Conservation (phyloP, 2,888 invertebrate species). For the Esperia sulphurella region DNA sequence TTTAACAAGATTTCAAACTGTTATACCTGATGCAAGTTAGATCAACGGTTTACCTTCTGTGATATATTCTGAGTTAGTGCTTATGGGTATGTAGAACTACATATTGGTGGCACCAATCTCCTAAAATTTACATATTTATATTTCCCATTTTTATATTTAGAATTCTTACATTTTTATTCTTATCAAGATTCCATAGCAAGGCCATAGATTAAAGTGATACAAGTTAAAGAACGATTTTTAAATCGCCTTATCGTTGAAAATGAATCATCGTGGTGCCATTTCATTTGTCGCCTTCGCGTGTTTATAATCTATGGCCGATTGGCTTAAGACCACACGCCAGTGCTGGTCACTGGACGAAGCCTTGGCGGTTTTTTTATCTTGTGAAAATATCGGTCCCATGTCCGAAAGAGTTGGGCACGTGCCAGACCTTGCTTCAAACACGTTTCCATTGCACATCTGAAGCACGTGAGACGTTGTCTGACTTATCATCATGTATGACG, state of each 20-base stretch:
- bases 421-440: constrained; percentile 43
- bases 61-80: too few species aligned
- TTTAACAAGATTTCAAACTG: too few species aligned
- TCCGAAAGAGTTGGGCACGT: constrained; percentile 54
- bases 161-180: constrained; percentile 15
- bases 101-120: too few species aligned
- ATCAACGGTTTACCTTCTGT: too few species aligned
- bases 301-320: constrained; percentile 35
- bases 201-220: constrained; percentile 13
- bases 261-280: constrained; percentile 23
- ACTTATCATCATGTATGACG: too few species aligned
- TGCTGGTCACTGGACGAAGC: constrained; percentile 19
- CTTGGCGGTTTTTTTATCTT: constrained; percentile 49
- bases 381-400: constrained; percentile 57
- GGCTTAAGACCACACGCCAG: constrained; percentile 36
- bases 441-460: constrained; percentile 33
- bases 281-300: constrained; percentile 50
- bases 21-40: too few species aligned
- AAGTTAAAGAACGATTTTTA: constrained; percentile 2
- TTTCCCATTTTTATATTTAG: too few species aligned
- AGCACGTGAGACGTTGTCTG: neutral
- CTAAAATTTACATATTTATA: too few species aligned
- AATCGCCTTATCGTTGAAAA: constrained; percentile 4
- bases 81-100: too few species aligned
- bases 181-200: constrained; percentile 29